Conservation (phyloP, 2,888 invertebrate genomes). For the Pycnomerus fuliginosus region DNA sequence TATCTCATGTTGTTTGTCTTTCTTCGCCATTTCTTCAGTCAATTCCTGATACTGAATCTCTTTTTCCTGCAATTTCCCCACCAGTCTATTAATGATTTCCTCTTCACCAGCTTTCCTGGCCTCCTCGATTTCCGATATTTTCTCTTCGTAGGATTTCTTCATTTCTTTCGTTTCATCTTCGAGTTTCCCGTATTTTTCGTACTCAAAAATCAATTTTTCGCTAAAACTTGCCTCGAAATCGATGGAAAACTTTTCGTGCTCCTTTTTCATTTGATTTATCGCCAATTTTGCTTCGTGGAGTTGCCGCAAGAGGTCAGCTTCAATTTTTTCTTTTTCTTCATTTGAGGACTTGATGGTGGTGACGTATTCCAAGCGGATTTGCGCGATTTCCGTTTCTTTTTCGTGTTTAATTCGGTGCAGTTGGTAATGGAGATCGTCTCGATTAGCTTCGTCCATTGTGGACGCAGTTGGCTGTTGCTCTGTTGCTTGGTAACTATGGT, state of each 20-base stretch:
- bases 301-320: conserved; percentile 63
- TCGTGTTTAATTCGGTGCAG: no score
- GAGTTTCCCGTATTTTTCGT: conserved; percentile 79
- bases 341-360: no score
- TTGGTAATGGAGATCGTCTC: no score
- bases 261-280: conserved; percentile 67
- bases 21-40: conserved; percentile 64
- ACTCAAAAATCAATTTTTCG: conserved; percentile 82
- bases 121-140: conserved; percentile 59
- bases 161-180: conserved; percentile 68
- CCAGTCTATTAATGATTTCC: conserved; percentile 57
- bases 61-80: conserved; percentile 61
- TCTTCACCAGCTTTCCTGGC: conserved; percentile 52
- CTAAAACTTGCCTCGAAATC: conserved; percentile 76
- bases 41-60: conserved; percentile 63
- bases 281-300: conserved; percentile 76
- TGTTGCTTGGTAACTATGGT: no score
- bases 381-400: no score
- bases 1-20: conserved; percentile 70
- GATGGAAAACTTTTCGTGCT: conserved; percentile 67
- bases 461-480: no score
- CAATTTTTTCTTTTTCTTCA: no score
- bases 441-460: no score
- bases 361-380: no score
- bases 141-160: conserved; percentile 66